Conservation (phyloP, 2,888 invertebrate genomes). For the Nasonia oneida region DNA sequence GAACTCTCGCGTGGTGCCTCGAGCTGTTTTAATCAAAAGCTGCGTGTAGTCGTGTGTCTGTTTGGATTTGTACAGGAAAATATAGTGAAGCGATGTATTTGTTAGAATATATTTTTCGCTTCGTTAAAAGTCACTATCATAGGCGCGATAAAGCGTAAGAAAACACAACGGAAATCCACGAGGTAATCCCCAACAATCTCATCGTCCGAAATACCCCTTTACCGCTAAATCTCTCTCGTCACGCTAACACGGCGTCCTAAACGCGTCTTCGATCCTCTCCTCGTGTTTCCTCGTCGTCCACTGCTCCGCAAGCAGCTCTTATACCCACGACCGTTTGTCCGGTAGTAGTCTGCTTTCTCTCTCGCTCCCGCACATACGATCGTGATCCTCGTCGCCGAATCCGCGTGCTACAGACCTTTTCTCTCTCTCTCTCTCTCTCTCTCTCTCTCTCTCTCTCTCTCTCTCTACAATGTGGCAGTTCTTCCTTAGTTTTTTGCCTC, state of each 20-base stretch:
- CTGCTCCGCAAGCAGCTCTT: slow-evolving; percentile 9
- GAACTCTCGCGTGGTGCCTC: background rate
- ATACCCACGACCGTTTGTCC: slow-evolving; percentile 2
- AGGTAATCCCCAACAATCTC: slow-evolving; percentile 19
- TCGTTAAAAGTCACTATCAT: no score
- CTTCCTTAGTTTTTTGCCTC: background rate
- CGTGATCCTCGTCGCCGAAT: slow-evolving; percentile 23
- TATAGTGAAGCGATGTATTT: background rate
- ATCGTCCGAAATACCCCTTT: slow-evolving; percentile 19
- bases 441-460: background rate
- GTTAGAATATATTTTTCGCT: background rate
- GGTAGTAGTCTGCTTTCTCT: background rate
- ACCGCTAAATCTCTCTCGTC: background rate
- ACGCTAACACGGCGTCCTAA: background rate
- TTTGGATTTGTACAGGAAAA: background rate
- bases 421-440: background rate
- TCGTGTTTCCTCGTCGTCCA: background rate
- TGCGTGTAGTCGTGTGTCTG: background rate
- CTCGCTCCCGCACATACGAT: background rate
- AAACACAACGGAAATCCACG: background rate
- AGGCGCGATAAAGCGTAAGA: background rate
- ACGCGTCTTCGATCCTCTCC: background rate
- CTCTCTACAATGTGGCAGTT: background rate
- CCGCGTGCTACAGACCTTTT: slow-evolving; percentile 7
- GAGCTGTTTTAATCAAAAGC: background rate